Percentiles rank a stretch among this genome's conserved stretches.
phyloP scores from a whole-genome alignment of 2,113 vertebrate species.

The Lucifuga dentata region DNA sequence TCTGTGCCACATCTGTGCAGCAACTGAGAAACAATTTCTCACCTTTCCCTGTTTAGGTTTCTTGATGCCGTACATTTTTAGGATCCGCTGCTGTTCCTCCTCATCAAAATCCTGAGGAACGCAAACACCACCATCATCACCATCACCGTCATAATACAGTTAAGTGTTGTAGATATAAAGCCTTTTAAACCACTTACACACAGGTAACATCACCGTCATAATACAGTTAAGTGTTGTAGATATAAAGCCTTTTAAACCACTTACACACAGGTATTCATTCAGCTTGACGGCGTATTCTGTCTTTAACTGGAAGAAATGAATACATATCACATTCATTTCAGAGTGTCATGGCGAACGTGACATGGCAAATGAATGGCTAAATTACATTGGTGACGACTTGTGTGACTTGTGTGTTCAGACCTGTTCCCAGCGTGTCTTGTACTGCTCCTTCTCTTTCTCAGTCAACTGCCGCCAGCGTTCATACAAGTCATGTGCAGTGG shows the following conservation, averaged over 20 bases:
- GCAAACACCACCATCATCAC: slow-evolving; percentile 1
- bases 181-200: too few relatives aligned
- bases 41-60: neutral
- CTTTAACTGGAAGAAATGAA: slow-evolving; percentile 57
- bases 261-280: slow-evolving; percentile 5
- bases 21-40: neutral
- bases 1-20: too few relatives aligned
- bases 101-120: slow-evolving; percentile 23
- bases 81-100: neutral
- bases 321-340: neutral
- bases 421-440: neutral
- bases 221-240: neutral
- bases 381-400: neutral
- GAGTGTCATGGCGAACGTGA: neutral
- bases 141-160: neutral
- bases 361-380: too few relatives aligned
- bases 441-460: neutral
- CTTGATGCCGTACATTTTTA: neutral
- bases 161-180: too few relatives aligned
- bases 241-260: slow-evolving; percentile 7
- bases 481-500: fast-evolving
- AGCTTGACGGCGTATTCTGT: neutral
- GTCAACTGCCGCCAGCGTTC: slow-evolving; percentile 46
- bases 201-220: neutral
- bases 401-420: slow-evolving; percentile 25